Conservation (phyloP, 2,113 vertebrate genomes). For the Pterocles burchelli region DNA sequence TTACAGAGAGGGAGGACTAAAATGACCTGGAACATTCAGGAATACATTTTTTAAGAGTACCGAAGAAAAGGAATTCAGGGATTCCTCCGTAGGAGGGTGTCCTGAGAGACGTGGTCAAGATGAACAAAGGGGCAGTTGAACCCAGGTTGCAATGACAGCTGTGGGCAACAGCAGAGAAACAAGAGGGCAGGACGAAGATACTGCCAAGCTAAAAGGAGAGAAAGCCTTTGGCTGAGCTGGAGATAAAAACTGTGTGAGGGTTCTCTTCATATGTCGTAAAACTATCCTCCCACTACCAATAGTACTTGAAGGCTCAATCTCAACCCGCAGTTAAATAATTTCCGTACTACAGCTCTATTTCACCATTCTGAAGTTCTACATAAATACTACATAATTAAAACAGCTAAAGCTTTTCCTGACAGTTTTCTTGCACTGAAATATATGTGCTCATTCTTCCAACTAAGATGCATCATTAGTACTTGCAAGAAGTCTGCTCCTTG, state of each 20-base stretch:
- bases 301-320: background rate
- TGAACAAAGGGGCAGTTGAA: background rate
- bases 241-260: background rate
- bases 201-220: background rate
- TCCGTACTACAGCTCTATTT: background rate
- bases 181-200: background rate
- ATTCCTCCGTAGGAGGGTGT: fast-evolving
- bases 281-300: background rate
- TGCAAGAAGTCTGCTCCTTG: background rate
- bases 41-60: background rate
- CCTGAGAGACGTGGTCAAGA: background rate
- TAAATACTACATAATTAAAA: background rate
- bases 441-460: background rate
- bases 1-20: background rate
- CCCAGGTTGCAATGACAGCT: background rate
- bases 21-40: background rate
- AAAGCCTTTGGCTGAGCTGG: background rate
- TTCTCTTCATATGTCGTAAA: background rate
- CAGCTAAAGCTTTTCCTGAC: background rate
- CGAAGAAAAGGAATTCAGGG: background rate
- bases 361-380: background rate
- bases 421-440: background rate
- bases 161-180: background rate
- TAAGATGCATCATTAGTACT: background rate
- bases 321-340: background rate